phyloP scores from a whole-genome alignment of 1,140 invertebrate genomes.

The Cydia splendana region DNA sequence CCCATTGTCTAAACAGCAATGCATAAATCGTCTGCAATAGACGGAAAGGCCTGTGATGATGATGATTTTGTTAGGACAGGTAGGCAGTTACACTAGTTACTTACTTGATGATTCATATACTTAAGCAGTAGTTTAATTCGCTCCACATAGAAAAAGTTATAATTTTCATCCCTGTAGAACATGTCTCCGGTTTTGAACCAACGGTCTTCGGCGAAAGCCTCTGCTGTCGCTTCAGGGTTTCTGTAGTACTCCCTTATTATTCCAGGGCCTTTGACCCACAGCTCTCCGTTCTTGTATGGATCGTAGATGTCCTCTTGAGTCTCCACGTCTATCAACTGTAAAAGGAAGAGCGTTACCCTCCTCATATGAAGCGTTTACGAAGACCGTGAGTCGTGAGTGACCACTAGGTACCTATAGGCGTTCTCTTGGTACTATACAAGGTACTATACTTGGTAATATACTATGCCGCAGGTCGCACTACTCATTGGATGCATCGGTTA shows the following conservation, averaged over 20 bases:
- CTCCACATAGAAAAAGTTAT: slow-evolving; percentile 43
- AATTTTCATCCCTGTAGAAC: slow-evolving; percentile 44
- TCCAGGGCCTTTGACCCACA: slow-evolving; percentile 39
- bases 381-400: too few relatives aligned
- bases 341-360: neutral
- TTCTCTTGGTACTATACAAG: too few relatives aligned
- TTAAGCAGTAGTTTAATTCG: slow-evolving; percentile 43
- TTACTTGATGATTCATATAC: slow-evolving; percentile 44
- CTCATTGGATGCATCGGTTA: too few relatives aligned
- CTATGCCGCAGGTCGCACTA: too few relatives aligned
- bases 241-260: slow-evolving; percentile 46
- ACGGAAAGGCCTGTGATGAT: too few relatives aligned
- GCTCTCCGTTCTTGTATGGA: slow-evolving; percentile 37
- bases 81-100: neutral
- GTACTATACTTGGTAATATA: too few relatives aligned
- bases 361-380: too few relatives aligned
- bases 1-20: too few relatives aligned
- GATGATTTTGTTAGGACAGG: neutral
- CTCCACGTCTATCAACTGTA: slow-evolving; percentile 37
- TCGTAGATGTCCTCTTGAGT: slow-evolving; percentile 37
- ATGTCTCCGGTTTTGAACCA: slow-evolving; percentile 48
- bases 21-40: too few relatives aligned
- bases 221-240: slow-evolving; percentile 45
- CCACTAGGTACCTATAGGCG: too few relatives aligned
- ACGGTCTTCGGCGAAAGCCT: slow-evolving; percentile 40